phyloP scores from a whole-genome alignment of 2,113 vertebrate genomes.

The Etheostoma spectabile region DNA sequence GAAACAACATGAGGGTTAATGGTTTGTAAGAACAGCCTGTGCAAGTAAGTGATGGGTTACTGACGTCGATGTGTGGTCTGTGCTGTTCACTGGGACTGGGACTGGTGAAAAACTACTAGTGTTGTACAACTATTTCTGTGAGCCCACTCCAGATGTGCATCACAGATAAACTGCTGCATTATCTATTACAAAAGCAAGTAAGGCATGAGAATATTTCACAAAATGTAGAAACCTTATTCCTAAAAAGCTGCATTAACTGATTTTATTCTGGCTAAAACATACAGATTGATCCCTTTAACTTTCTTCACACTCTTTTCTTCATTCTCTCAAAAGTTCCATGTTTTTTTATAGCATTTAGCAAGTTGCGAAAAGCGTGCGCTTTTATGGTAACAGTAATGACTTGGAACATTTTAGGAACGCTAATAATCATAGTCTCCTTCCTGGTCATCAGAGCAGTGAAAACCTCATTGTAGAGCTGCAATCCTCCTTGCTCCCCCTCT shows the following conservation, averaged over 20 bases:
- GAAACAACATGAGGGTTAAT: no score
- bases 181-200: not conserved
- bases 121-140: not conserved
- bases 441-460: conserved; percentile 1
- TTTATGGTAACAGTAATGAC: not conserved
- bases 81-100: no score
- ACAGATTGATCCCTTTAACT: not conserved
- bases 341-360: not conserved
- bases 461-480: not conserved
- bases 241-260: no score
- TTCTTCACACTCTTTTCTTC: no score
- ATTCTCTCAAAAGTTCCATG: not conserved
- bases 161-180: not conserved
- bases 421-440: not conserved
- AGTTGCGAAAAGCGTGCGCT: not conserved
- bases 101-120: not conserved
- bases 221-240: no score
- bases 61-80: not conserved
- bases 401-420: not conserved
- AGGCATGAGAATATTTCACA: no score
- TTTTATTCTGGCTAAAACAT: no score
- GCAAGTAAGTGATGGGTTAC: not conserved
- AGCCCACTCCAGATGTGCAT: no score
- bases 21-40: no score
- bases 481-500: no score